Percentiles rank a stretch among this genome's conserved stretches.
These are phyloP conservation scores for Gephyroberyx darwinii DNA, from an alignment of 2,797 vertebrate genomes.

Conservation along the genomic window DNA sequence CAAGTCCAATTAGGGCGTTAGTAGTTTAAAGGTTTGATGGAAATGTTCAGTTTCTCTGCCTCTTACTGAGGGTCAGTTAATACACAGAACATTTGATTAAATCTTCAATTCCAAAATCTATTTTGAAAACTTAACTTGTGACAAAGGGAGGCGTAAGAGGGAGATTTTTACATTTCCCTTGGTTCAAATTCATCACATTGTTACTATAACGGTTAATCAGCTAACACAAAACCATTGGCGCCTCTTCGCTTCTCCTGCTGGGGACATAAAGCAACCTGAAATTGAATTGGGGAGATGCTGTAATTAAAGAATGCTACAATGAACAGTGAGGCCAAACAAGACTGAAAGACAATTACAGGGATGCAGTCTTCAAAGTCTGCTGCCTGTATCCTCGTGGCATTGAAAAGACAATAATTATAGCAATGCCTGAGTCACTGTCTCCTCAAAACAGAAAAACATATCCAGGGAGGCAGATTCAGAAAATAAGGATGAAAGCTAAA, in stretches of 20 bases:
- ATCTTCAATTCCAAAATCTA: not conserved
- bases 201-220: conserved; percentile 20
- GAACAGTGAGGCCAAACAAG: conserved; percentile 47
- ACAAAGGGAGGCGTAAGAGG: not conserved
- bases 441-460: conserved; percentile 32
- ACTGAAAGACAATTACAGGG: conserved; percentile 44
- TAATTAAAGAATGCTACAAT: conserved; percentile 42
- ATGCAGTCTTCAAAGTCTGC: conserved; percentile 34
- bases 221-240: conserved; percentile 22
- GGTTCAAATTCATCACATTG: conserved; percentile 22
- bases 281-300: conserved; percentile 45
- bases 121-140: not conserved
- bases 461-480: not conserved
- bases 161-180: not conserved
- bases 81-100: not conserved
- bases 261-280: conserved; percentile 24
- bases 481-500: conserved; percentile 16
- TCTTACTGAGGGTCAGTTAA: not conserved
- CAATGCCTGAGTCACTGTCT: conserved; percentile 37
- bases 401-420: conserved; percentile 44
- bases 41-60: not conserved
- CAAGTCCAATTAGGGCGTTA: not conserved
- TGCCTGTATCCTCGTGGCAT: conserved; percentile 23
- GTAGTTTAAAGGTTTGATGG: not conserved
- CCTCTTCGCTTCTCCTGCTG: conserved; percentile 25